Conservation (phyloP, 2,113 vertebrate genomes). For the Gila orcuttii region DNA sequence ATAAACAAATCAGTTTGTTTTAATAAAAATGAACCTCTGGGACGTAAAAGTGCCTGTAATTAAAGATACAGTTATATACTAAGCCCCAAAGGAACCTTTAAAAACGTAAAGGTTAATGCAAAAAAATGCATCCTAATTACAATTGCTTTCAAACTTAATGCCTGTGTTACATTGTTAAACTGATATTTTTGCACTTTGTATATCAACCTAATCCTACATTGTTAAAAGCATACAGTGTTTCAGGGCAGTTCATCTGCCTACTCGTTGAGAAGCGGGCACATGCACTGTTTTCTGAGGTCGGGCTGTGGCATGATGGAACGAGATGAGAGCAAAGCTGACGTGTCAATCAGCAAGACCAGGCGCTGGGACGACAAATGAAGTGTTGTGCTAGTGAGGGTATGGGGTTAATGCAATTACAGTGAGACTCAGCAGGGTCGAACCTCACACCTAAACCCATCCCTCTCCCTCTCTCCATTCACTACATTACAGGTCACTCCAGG, state of each 20-base stretch:
- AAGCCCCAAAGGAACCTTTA: no score
- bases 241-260: not conserved
- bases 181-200: not conserved
- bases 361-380: constrained; percentile 57
- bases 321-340: constrained; percentile 24
- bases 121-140: not conserved
- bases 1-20: no score
- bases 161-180: not conserved
- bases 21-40: no score
- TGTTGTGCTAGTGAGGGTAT: constrained; percentile 53
- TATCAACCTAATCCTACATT: not conserved
- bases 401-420: constrained; percentile 59
- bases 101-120: not conserved
- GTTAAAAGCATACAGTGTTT: not conserved
- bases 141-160: not conserved
- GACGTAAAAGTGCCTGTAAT: no score
- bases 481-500: constrained; percentile 36
- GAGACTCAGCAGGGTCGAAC: constrained; percentile 43
- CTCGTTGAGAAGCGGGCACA: not conserved
- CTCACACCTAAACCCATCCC: constrained; percentile 29
- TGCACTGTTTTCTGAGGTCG: constrained; percentile 3
- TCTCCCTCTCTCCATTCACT: constrained; percentile 4
- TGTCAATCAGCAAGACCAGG: constrained; percentile 45
- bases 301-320: constrained; percentile 7
- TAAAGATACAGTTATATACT: no score